Conservation (phyloP, 2,797 vertebrate species). For the Rhinogobio ventralis region DNA sequence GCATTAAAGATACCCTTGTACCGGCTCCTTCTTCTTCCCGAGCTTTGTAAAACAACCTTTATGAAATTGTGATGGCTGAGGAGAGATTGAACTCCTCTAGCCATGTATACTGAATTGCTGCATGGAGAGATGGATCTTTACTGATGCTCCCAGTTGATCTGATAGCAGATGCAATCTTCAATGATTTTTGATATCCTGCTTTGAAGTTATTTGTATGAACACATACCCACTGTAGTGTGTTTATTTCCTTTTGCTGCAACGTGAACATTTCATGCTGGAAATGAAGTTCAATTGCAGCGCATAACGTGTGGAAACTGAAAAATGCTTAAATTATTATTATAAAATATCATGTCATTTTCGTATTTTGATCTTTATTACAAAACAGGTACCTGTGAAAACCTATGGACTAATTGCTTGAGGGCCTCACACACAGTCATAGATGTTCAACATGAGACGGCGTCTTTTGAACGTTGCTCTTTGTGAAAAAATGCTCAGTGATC, state of each 20-base stretch:
- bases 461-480: conserved; percentile 49
- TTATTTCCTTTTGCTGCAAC: conserved; percentile 30
- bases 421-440: conserved; percentile 32
- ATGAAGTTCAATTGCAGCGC: not conserved
- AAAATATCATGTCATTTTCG: not conserved
- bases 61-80: conserved; percentile 77
- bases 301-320: not conserved
- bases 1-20: conserved; percentile 77
- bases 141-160: conserved; percentile 44
- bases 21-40: conserved; percentile 73
- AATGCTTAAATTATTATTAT: not conserved
- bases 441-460: conserved; percentile 25
- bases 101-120: conserved; percentile 54
- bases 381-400: conserved; percentile 14
- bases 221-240: conserved; percentile 9
- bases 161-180: conserved; percentile 45
- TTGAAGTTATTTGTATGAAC: conserved; percentile 40
- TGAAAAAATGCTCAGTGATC: conserved; percentile 51
- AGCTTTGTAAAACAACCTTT: conserved; percentile 80
- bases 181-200: conserved; percentile 52
- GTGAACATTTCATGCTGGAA: not conserved
- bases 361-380: not conserved
- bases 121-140: conserved; percentile 49
- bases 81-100: conserved; percentile 63
- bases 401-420: conserved; percentile 32